A percentile compares a stretch with the other conserved stretches of the same genome.
Evolutionary conservation across 2,797 vertebrate species (phyloP).

Genomic region (Syndactyla subalaris): DNA sequence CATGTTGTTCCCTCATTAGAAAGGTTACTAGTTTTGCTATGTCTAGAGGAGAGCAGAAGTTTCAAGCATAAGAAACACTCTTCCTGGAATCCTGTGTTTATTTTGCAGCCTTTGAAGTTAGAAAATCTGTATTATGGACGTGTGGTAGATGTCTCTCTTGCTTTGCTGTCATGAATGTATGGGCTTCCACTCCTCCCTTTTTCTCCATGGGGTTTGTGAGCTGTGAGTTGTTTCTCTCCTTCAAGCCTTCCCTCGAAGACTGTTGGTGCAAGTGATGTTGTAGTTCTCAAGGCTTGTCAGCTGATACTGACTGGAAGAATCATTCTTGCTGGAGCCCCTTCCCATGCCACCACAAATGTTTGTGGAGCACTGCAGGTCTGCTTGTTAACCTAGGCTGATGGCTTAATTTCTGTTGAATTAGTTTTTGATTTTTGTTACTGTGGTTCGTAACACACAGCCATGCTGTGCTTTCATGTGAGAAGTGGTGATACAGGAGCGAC

Average conservation of each 20-base stretch:
- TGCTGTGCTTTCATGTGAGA: background rate
- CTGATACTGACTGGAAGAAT: background rate
- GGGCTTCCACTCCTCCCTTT: background rate
- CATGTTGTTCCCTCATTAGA: background rate
- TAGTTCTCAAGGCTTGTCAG: background rate
- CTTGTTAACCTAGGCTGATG: background rate
- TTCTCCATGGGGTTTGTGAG: background rate
- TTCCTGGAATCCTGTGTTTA: background rate
- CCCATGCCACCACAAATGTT: background rate
- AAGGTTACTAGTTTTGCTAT: background rate
- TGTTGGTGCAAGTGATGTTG: background rate
- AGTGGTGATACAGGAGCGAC: background rate
- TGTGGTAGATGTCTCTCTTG: background rate
- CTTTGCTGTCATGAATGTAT: background rate
- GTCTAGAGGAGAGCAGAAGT: background rate
- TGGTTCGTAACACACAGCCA: background rate
- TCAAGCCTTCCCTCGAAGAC: background rate
- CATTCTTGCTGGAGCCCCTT: background rate
- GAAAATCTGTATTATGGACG: background rate
- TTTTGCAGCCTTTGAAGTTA: background rate
- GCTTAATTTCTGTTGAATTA: background rate
- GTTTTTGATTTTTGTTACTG: background rate
- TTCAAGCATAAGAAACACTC: background rate
- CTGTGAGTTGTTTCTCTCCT: background rate
- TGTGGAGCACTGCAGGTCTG: background rate